Evolutionary conservation across 2,113 vertebrate species (phyloP).

Genomic region (Megaceryle maxima): DNA sequence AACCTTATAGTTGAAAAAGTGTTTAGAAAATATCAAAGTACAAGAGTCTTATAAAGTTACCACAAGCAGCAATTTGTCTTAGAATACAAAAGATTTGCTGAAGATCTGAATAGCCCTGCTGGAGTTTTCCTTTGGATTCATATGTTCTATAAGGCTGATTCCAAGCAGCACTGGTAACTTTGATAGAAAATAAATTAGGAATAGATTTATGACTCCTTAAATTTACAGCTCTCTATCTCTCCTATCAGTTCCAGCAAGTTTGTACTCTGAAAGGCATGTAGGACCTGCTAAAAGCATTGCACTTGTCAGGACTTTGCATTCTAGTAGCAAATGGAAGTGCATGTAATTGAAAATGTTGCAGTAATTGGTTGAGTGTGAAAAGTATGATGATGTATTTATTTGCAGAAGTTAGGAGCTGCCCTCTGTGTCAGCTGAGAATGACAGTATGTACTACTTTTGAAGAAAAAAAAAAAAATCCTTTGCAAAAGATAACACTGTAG

Average conservation of each 20-base stretch:
- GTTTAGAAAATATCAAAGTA: neutral
- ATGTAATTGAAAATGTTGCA: neutral
- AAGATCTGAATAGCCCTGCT: neutral
- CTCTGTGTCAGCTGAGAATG: neutral
- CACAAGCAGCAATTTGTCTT: neutral
- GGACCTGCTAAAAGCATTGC: slow-evolving; percentile 22
- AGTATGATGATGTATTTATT: neutral
- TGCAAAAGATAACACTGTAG: neutral
- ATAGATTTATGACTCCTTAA: neutral
- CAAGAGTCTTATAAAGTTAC: neutral
- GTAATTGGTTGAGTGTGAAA: neutral
- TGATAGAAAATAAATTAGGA: neutral
- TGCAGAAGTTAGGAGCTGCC: neutral
- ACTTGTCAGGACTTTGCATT: neutral
- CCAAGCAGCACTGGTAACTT: neutral
- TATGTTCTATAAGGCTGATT: neutral
- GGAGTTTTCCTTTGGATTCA: neutral
- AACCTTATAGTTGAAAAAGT: neutral
- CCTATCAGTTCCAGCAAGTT: neutral
- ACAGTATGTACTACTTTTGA: neutral
- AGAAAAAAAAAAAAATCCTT: neutral
- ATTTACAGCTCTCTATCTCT: neutral
- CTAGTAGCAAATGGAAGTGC: neutral
- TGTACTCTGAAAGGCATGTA: neutral
- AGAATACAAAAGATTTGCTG: neutral